Percentiles rank a stretch among this genome's conserved stretches.
Evolutionary conservation across 2,113 vertebrate genomes (phyloP).

Genomic region (Pelecanus crispus): DNA sequence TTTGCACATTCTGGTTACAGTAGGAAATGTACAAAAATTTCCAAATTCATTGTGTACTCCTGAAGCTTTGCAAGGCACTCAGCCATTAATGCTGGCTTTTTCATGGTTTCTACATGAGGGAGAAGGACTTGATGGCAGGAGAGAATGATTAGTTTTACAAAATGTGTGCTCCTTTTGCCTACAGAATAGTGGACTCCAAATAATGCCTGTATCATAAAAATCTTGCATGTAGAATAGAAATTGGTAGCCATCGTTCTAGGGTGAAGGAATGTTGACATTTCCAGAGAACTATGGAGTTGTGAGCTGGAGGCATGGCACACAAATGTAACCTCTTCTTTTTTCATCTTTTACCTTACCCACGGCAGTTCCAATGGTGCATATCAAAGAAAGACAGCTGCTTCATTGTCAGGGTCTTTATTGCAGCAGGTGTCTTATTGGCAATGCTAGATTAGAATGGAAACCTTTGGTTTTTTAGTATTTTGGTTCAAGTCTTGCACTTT

Average conservation of each 20-base stretch:
- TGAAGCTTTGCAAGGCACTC: neutral
- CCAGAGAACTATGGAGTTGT: neutral
- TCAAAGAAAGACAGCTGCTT: neutral
- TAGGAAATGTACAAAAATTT: neutral
- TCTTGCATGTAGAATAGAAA: neutral
- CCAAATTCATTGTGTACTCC: neutral
- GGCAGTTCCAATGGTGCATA: rapidly evolving
- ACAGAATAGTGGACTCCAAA: neutral
- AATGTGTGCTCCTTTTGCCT: neutral
- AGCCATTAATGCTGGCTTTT: neutral
- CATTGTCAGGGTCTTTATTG: neutral
- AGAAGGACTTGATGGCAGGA: neutral
- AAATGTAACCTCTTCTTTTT: neutral
- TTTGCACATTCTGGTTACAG: neutral
- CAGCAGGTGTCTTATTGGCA: neutral
- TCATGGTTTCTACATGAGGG: neutral
- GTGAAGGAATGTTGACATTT: neutral
- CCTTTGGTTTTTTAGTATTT: neutral
- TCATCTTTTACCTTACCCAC: neutral
- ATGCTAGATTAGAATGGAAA: neutral
- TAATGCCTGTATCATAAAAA: neutral
- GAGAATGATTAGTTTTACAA: neutral
- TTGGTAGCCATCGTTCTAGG: neutral
- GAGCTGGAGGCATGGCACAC: neutral
- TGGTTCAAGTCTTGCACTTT: neutral